Evolutionary conservation across 2,888 invertebrate genomes (phyloP), one percentile per base, ranked within the genome.

Genomic region (Alloplasta piceator): DNA sequence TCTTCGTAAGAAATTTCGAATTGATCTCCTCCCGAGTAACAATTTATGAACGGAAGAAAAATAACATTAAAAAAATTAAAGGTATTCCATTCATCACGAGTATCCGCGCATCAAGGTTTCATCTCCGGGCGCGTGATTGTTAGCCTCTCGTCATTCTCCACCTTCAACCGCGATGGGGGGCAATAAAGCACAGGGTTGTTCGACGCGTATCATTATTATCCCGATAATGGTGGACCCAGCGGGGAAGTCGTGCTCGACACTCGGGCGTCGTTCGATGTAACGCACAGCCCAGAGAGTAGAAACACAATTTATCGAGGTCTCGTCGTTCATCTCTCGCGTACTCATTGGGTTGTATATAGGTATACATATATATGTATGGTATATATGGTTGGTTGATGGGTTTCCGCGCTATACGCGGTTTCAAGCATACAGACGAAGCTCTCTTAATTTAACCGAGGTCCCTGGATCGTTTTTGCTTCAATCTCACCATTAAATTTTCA

Each of bases 161-260:
- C 48, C 48, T 10, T 10, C n/a, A 2, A 48, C 43, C 46, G 12
- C 12, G 14, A 14, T 50, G 55, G 39, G 55, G 39, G 64, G 64
- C 64, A 58, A 80, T 80, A 72, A 77, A 77, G 70, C 73, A 61
- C 55, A 70, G n/a, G 52, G 55, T 60, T 10, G 56, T 74, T 78
- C 41, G 56, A 61, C 61, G 77, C 70, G 71, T 71, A 66, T 82
- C 66, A 70, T 75, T 68, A 70, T 73, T 68, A 80, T 77, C 70
- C 26, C 61, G 66, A 67, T 75, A 71, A 82, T 79, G 68, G 66
- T 26, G 61, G 52, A 7, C 50, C 75, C 52, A 12, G 26, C n/a
- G 26, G 43, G 52, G 50, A 16, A 56, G 72, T 46, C 39, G 60
- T 9, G 66, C 26, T 70, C 63, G n/a, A 6, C 10, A n/a, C 38